Evolutionary conservation across 2,888 invertebrate genomes (phyloP).

Genomic region (Tipula vernalis): DNA sequence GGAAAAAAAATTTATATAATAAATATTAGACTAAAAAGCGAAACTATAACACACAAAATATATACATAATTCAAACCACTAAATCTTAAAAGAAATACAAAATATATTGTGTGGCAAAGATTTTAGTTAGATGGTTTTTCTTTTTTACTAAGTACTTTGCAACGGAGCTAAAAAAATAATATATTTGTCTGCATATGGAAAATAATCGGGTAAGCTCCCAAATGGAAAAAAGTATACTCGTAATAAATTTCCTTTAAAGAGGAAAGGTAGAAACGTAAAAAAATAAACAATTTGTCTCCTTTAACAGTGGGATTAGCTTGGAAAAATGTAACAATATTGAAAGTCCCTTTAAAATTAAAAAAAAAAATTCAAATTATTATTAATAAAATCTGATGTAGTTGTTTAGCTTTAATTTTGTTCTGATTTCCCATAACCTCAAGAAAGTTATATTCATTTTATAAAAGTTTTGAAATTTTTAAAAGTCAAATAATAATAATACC

Average conservation of each 20-base stretch:
- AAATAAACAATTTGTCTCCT: not conserved
- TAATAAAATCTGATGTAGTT: not conserved
- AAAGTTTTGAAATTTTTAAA: no score
- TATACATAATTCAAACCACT: not conserved
- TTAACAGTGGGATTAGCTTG: not conserved
- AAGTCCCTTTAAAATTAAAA: not conserved
- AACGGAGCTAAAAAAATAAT: not conserved
- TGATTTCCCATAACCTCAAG: not conserved
- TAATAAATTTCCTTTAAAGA: not conserved
- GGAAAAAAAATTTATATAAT: not conserved
- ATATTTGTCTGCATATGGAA: not conserved
- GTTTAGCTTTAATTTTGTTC: not conserved
- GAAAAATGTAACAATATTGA: not conserved
- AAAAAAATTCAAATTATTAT: not conserved
- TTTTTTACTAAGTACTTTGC: not conserved
- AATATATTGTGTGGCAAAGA: not conserved
- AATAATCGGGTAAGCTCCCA: not conserved
- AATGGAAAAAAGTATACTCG: not conserved
- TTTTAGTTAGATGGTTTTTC: not conserved
- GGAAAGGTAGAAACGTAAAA: not conserved
- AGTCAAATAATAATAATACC: no score
- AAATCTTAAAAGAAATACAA: not conserved
- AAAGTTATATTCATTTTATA: no score
- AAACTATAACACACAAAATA: not conserved
- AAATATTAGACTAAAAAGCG: not conserved